Percentiles rank a stretch among this genome's conserved stretches.
phyloP scores from a whole-genome alignment of 2,113 vertebrate genomes.

The Gopherus flavomarginatus region DNA sequence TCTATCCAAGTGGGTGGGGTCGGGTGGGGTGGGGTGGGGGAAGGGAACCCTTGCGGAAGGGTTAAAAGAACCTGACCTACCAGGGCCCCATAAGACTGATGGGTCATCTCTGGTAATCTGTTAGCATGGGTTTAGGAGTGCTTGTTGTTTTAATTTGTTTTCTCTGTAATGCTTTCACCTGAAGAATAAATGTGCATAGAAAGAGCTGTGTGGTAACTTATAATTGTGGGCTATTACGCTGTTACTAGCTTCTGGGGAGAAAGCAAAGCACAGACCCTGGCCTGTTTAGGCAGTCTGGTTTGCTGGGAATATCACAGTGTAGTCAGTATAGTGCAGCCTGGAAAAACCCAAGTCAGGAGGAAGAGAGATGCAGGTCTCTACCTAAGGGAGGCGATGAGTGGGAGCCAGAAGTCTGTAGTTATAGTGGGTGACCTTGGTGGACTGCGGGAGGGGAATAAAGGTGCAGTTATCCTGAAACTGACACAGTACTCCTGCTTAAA shows the following conservation, averaged over 20 bases:
- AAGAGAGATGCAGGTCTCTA: neutral
- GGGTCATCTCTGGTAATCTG: neutral
- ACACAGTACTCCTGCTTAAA: constrained; percentile 21
- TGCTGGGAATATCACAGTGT: too few species aligned
- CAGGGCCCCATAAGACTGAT: neutral
- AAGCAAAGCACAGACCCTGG: neutral
- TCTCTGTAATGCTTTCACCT: neutral
- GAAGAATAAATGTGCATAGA: neutral
- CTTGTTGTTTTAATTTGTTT: neutral
- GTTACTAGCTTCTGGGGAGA: neutral
- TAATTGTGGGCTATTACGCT: neutral
- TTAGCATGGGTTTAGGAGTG: neutral
- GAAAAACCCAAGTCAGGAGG: too few species aligned
- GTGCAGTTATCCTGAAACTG: neutral
- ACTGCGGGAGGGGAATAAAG: neutral
- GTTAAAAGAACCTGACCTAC: neutral
- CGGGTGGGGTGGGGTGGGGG: too few species aligned
- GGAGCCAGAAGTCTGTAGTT: neutral
- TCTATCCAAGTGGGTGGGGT: too few species aligned
- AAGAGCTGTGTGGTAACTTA: neutral
- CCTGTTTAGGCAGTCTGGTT: neutral
- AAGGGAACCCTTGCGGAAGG: neutral
- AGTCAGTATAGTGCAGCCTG: too few species aligned
- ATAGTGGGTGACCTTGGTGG: neutral
- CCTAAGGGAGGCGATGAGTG: neutral